Conservation (phyloP, 2,888 invertebrate genomes). For the Parnassius glacialis region DNA sequence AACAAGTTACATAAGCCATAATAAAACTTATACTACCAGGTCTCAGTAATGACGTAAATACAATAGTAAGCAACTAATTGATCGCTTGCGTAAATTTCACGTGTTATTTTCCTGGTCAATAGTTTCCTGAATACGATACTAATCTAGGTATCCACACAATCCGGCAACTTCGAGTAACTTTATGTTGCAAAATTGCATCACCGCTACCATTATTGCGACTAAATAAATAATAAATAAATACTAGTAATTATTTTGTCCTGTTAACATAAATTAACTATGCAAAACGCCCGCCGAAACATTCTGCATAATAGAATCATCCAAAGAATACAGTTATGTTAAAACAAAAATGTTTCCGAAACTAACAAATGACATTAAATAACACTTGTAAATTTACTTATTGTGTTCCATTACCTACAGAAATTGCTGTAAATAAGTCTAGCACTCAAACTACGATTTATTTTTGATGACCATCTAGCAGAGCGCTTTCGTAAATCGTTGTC, state of each 20-base stretch:
- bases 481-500: slow-evolving; percentile 60
- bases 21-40: slow-evolving; percentile 57
- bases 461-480: slow-evolving; percentile 17
- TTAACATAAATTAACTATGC: slow-evolving; percentile 34
- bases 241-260: slow-evolving; percentile 28
- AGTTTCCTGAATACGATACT: slow-evolving; percentile 64
- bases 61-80: slow-evolving; percentile 70
- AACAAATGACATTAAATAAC: neutral
- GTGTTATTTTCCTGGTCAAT: slow-evolving; percentile 46
- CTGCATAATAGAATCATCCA: too few species aligned
- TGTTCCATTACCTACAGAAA: neutral
- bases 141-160: slow-evolving; percentile 34
- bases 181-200: slow-evolving; percentile 36
- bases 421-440: slow-evolving; percentile 3
- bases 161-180: slow-evolving; percentile 30
- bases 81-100: slow-evolving; percentile 71
- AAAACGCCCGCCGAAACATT: slow-evolving; percentile 21
- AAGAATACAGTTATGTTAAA: too few species aligned
- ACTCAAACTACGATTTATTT: slow-evolving; percentile 14
- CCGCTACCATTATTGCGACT: slow-evolving; percentile 29
- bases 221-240: slow-evolving; percentile 33
- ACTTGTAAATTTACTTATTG: neutral
- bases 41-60: slow-evolving; percentile 58
- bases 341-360: too few species aligned
- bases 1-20: slow-evolving; percentile 29